phyloP scores from a whole-genome alignment of 2,888 invertebrate genomes.

The Rhodophaea formosa region DNA sequence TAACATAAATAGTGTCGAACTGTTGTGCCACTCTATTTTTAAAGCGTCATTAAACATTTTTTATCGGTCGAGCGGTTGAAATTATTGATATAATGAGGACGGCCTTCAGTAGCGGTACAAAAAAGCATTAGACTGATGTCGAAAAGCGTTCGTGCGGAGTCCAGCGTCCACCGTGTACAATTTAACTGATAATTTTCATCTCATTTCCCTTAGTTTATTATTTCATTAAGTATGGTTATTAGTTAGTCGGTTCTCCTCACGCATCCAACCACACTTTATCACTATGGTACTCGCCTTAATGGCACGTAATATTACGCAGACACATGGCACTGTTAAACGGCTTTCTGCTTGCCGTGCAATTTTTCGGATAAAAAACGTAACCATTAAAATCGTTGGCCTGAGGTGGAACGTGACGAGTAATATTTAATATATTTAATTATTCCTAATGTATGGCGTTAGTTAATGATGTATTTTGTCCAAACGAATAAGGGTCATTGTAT shows the following conservation, averaged over 20 bases:
- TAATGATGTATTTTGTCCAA: neutral
- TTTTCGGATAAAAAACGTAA: conserved; percentile 37
- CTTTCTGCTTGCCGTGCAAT: conserved; percentile 59
- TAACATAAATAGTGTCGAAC: conserved; percentile 11
- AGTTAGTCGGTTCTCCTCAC: conserved; percentile 62
- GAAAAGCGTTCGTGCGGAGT: conserved; percentile 30
- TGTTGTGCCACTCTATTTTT: conserved; percentile 24
- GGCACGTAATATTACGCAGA: conserved; percentile 52
- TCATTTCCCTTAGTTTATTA: conserved; percentile 32
- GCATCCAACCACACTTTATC: conserved; percentile 77
- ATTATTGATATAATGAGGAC: conserved; percentile 60
- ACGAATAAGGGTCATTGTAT: neutral
- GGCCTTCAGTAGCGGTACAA: conserved; percentile 53
- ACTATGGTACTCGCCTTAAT: conserved; percentile 38
- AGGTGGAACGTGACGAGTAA: conserved; percentile 44
- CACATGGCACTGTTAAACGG: conserved; percentile 52
- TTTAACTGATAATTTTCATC: conserved; percentile 30
- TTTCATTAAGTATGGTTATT: conserved; percentile 52
- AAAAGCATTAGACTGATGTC: conserved; percentile 30
- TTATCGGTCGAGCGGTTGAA: conserved; percentile 39
- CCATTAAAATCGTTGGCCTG: conserved; percentile 39
- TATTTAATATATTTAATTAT: conserved; percentile 29
- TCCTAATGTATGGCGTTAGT: neutral
- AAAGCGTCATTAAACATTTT: conserved; percentile 27
- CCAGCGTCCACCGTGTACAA: conserved; percentile 54